A percentile compares a stretch with the other conserved stretches of the same genome.
Evolutionary conservation across 2,888 invertebrate species (phyloP).

Genomic region (Nysson spinosus): DNA sequence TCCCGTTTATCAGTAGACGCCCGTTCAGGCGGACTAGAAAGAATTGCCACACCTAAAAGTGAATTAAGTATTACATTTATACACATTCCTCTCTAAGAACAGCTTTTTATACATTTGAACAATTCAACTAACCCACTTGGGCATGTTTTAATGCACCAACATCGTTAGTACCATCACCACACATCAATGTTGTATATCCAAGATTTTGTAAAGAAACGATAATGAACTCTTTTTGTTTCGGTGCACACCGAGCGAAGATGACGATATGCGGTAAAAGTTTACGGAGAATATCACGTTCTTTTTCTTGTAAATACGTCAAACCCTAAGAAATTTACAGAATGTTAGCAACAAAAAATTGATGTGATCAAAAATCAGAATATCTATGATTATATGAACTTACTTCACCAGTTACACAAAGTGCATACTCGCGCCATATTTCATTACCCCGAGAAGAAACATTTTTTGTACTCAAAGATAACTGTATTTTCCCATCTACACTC

Average conservation of each 20-base stretch:
- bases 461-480: slow-evolving; percentile 79
- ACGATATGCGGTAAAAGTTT: slow-evolving; percentile 90
- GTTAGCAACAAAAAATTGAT: not conserved
- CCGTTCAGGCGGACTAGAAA: slow-evolving; percentile 84
- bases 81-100: no score
- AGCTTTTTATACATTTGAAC: not conserved
- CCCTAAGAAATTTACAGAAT: slow-evolving; percentile 80
- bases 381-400: slow-evolving; percentile 67
- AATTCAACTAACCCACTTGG: slow-evolving; percentile 84
- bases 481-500: slow-evolving; percentile 84
- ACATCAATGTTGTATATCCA: slow-evolving; percentile 97
- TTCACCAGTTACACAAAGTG: slow-evolving; percentile 97
- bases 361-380: not conserved
- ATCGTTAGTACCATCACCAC: slow-evolving; percentile 99
- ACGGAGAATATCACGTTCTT: slow-evolving; percentile 82
- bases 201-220: slow-evolving; percentile 92
- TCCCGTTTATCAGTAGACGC: slow-evolving; percentile 50
- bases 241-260: slow-evolving; percentile 97
- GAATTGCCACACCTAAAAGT: slow-evolving; percentile 88
- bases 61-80: no score
- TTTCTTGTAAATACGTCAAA: slow-evolving; percentile 83
- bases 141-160: slow-evolving; percentile 99
- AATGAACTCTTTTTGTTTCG: slow-evolving; percentile 98
- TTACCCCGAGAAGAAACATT: slow-evolving; percentile 76
- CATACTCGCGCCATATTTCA: slow-evolving; percentile 85